Conservation (phyloP, 2,797 vertebrate genomes). For the Sternarchorhynchus goeldii region DNA sequence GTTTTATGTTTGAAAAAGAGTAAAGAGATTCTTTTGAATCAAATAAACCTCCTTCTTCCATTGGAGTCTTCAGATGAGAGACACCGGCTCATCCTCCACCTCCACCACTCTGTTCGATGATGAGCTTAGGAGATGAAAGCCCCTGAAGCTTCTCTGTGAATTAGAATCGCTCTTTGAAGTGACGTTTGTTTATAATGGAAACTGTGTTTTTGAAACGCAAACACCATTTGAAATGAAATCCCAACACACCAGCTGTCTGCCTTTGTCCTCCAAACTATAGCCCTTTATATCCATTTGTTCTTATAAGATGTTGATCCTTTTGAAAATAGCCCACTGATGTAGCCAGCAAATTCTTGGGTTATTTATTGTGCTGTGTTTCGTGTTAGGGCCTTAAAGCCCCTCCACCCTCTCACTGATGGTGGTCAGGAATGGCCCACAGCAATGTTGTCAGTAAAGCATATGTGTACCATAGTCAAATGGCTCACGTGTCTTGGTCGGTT, state of each 20-base stretch:
- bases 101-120: slow-evolving; percentile 58
- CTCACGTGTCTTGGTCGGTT: slow-evolving; percentile 29
- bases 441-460: slow-evolving; percentile 21
- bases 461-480: slow-evolving; percentile 38
- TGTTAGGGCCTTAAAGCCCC: slow-evolving; percentile 38
- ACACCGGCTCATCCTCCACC: slow-evolving; percentile 57
- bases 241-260: slow-evolving; percentile 62
- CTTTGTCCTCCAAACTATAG: slow-evolving; percentile 61
- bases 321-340: slow-evolving; percentile 36
- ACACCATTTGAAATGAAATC: slow-evolving; percentile 65
- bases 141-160: slow-evolving; percentile 64
- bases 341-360: slow-evolving; percentile 33
- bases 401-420: slow-evolving; percentile 2
- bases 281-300: slow-evolving; percentile 58
- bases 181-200: slow-evolving; percentile 69
- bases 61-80: slow-evolving; percentile 17
- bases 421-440: slow-evolving; percentile 10
- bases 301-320: slow-evolving; percentile 54
- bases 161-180: slow-evolving; percentile 66
- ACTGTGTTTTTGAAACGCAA: slow-evolving; percentile 51
- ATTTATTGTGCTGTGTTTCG: slow-evolving; percentile 41
- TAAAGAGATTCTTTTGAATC: slow-evolving; percentile 20
- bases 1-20: too few relatives aligned
- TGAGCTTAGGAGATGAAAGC: slow-evolving; percentile 67
- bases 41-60: slow-evolving; percentile 24